Conservation (phyloP, 2,113 vertebrate species). For the Catharus bicknelli region DNA sequence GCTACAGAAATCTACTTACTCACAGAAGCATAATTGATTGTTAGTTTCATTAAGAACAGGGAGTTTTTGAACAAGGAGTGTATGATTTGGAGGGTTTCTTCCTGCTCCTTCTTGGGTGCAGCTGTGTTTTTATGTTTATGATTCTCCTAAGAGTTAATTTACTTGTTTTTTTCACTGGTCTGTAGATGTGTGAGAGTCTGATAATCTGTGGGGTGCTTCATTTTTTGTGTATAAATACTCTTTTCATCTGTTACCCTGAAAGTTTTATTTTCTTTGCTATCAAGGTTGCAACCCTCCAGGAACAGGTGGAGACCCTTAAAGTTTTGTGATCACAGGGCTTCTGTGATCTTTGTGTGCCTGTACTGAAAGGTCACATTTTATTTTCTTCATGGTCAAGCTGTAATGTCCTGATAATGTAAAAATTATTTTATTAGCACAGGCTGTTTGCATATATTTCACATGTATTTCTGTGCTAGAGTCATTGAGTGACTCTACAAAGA, state of each 20-base stretch:
- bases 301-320: background rate
- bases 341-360: background rate
- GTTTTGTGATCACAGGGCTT: background rate
- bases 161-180: background rate
- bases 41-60: background rate
- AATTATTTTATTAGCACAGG: background rate
- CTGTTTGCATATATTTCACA: background rate
- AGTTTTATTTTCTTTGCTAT: background rate
- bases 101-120: background rate
- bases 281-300: background rate
- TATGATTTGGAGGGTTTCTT: background rate
- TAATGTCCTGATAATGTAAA: background rate
- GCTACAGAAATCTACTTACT: background rate
- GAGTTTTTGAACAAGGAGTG: background rate
- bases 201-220: background rate
- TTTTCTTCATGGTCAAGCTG: background rate
- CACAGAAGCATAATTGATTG: background rate
- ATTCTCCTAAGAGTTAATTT: background rate
- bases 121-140: background rate
- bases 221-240: background rate
- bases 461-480: background rate
- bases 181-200: background rate
- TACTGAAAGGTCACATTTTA: accelerated
- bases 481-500: background rate
- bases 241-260: background rate